Percentiles rank a stretch among this genome's conserved stretches.
phyloP scores from a whole-genome alignment of 92 coral and sea anemone species.

The Heliopora coerulea region DNA sequence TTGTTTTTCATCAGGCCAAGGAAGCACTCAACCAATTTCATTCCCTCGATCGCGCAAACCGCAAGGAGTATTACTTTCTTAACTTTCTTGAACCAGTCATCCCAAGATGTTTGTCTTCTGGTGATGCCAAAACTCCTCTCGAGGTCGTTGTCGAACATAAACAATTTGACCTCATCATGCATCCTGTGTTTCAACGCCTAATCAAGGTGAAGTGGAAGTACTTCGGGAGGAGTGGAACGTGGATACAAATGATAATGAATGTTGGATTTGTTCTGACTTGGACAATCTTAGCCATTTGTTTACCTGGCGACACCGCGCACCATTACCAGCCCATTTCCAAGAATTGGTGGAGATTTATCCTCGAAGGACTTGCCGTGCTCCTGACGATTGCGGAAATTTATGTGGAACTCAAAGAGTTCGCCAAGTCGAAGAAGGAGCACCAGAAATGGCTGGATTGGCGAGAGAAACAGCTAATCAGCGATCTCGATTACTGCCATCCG shows the following conservation, averaged over 20 bases:
- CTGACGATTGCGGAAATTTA: slow-evolving; percentile 56
- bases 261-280: slow-evolving; percentile 51
- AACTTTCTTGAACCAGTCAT: slow-evolving; percentile 61
- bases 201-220: slow-evolving; percentile 66
- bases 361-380: slow-evolving; percentile 49
- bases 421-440: slow-evolving; percentile 46
- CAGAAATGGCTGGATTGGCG: slow-evolving; percentile 51
- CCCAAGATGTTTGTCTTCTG: slow-evolving; percentile 41
- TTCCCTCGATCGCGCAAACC: slow-evolving; percentile 59
- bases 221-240: slow-evolving; percentile 49
- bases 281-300: slow-evolving; percentile 55
- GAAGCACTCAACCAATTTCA: slow-evolving; percentile 68
- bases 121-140: slow-evolving; percentile 50
- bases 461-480: slow-evolving; percentile 50
- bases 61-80: slow-evolving; percentile 61
- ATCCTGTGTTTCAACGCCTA: slow-evolving; percentile 69
- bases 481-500: slow-evolving; percentile 62
- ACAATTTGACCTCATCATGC: slow-evolving; percentile 66
- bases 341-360: slow-evolving; percentile 58
- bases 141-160: slow-evolving; percentile 59
- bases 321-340: slow-evolving; percentile 51
- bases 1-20: slow-evolving; percentile 48
- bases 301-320: slow-evolving; percentile 38
- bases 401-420: slow-evolving; percentile 56
- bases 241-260: slow-evolving; percentile 58